phyloP scores from a whole-genome alignment of 2,888 invertebrate genomes.

The Entomobrya multifasciata region DNA sequence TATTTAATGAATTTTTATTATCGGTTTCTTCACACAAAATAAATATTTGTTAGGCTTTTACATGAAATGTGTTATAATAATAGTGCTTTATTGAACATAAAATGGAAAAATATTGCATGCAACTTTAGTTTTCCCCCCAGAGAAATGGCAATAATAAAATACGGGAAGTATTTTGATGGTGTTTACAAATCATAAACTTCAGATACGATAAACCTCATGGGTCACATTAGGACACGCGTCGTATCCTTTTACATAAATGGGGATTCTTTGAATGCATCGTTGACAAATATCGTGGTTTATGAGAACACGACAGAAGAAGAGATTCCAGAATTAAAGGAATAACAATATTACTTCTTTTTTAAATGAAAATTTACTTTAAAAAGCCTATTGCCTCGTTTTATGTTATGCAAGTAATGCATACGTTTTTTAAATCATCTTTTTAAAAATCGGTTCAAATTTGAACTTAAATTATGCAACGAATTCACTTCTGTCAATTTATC shows the following conservation, averaged over 20 bases:
- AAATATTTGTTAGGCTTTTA: not conserved
- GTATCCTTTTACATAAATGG: conserved; percentile 45
- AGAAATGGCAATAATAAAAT: too few species aligned
- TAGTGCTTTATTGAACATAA: conserved; percentile 9
- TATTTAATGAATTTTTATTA: conserved; percentile 3
- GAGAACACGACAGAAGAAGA: too few species aligned
- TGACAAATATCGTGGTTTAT: too few species aligned
- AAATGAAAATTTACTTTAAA: too few species aligned
- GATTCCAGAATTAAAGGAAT: too few species aligned
- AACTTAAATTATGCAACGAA: too few species aligned
- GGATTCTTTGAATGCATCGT: conserved; percentile 49
- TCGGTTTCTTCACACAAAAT: conserved; percentile 1
- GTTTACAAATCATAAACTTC: conserved; percentile 62
- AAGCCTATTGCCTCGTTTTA: too few species aligned
- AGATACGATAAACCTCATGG: conserved; percentile 53
- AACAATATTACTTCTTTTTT: too few species aligned
- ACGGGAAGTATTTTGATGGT: conserved; percentile 57
- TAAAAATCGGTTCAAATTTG: too few species aligned
- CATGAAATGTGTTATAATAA: conserved; percentile 7
- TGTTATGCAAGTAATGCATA: too few species aligned
- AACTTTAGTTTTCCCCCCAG: conserved; percentile 1
- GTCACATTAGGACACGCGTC: conserved; percentile 54
- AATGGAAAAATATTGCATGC: conserved; percentile 24
- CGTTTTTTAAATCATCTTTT: too few species aligned
- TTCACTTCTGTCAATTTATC: too few species aligned